phyloP scores from a whole-genome alignment of 2,113 vertebrate species.

The Pseudorectes ferrugineus region DNA sequence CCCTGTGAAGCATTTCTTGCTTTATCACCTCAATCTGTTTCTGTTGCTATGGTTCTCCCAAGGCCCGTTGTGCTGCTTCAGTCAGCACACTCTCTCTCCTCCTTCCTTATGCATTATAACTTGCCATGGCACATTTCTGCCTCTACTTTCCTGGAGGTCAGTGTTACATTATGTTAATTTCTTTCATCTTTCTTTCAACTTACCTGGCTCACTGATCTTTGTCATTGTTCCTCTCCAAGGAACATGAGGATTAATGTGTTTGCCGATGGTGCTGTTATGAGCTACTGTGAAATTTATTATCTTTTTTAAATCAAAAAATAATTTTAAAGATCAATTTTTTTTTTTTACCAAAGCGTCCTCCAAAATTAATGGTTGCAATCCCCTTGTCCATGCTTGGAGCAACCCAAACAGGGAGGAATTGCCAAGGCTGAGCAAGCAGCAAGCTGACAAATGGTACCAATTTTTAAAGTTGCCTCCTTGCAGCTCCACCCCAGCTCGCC shows the following conservation, averaged over 20 bases:
- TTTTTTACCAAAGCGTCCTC: neutral
- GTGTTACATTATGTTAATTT: neutral
- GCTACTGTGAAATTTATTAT: neutral
- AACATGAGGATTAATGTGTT: neutral
- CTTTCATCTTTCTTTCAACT: neutral
- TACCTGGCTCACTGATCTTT: neutral
- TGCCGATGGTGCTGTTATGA: neutral
- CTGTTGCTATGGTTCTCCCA: neutral
- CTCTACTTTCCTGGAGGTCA: neutral
- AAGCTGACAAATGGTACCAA: neutral
- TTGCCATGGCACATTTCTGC: neutral
- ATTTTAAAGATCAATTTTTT: neutral
- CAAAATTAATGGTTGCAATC: neutral
- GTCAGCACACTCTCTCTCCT: neutral
- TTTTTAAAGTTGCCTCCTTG: neutral
- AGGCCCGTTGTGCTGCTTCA: accelerated
- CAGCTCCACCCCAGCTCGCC: neutral
- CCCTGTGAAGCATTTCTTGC: neutral
- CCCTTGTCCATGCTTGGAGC: neutral
- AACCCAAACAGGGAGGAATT: neutral
- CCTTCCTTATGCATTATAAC: neutral
- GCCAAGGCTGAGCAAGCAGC: neutral
- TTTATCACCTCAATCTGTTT: neutral
- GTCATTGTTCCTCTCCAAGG: neutral
- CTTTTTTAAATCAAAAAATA: neutral